Base-by-base conservation (phyloP, 2,113 vertebrate species). In the Reinhardtius hippoglossoides region DNA sequence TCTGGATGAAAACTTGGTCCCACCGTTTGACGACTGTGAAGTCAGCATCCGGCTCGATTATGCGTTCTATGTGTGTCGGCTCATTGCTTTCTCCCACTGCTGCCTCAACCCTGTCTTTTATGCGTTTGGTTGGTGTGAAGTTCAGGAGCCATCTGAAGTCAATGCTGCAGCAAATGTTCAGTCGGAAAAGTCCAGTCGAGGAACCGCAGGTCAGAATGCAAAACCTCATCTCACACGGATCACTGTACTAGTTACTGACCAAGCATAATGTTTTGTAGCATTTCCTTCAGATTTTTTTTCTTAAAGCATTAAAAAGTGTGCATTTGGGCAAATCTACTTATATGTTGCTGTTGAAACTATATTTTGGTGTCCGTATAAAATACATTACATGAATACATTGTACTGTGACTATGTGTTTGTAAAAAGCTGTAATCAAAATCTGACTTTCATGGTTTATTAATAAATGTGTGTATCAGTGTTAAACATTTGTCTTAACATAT, bases 21-120 rank as follows among this genome's bases (percentile, higher is more conserved):
- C 21, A 0, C 68, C n/a, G 5, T 91, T 91, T 60, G 0, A 61
- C 0, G 21, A 46, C 0, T 99, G 97, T 18, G 0, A 87, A 1
- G 1, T 81, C 13, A 75, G 5, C 3, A 92, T 82, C 20, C 76
- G 74, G 0, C 31, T 95, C 3, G 90, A 71, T 4, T 94, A 95
- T 4, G 95, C 92, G 0, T 87, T 95, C 72, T 74, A 93, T 8
- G 77, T 96, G 70, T 95, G 94, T 74, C 93, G 95, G 4, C 84
- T 95, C 16, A 57, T 98, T 14, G 97, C 96, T 26, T 97, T 96
- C 83, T 97, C 93, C 10, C 97, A 98, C 81, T 99, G 97, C 85
- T 98, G 96, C 83, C 92, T 98, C 69, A 99, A 99, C 81, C 97
- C 97, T 0, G 94, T 99, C 42, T 96, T 98, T 80, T 98, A 97